Percentiles rank a stretch among this genome's conserved stretches.
phyloP scores from a whole-genome alignment of 1,140 invertebrate genomes.

The Penaeus chinensis region DNA sequence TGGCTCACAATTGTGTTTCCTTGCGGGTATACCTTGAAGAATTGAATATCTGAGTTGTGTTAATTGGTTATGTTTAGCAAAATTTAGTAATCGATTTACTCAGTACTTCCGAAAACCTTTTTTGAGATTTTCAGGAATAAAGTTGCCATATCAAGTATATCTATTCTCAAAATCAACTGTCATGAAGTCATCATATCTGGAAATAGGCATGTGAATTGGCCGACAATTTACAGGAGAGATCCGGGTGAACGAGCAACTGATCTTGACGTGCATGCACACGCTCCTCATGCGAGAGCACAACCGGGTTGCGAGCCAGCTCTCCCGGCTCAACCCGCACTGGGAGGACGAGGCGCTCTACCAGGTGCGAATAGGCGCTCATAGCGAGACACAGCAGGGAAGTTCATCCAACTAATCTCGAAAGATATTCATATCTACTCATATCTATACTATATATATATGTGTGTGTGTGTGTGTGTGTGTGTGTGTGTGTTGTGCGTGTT shows the following conservation, averaged over 20 bases:
- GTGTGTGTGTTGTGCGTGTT: too few relatives aligned
- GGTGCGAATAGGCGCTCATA: not conserved
- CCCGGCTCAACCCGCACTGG: conserved; percentile 86
- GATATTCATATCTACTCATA: too few relatives aligned
- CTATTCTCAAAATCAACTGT: not conserved
- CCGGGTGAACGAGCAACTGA: conserved; percentile 67
- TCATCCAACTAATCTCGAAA: too few relatives aligned
- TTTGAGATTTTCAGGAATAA: not conserved
- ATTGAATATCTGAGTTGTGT: not conserved
- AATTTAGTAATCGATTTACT: too few relatives aligned
- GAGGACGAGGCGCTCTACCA: conserved; percentile 83
- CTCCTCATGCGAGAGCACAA: conserved; percentile 91
- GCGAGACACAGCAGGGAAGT: too few relatives aligned
- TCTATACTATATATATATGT: too few relatives aligned
- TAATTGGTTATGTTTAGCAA: not conserved
- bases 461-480: too few relatives aligned
- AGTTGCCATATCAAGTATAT: not conserved
- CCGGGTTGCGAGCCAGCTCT: conserved; percentile 80
- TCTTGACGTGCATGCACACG: conserved; percentile 90
- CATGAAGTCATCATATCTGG: not conserved
- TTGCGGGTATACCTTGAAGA: conserved; percentile 41
- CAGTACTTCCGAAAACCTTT: too few relatives aligned
- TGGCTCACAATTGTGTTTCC: conserved; percentile 50
- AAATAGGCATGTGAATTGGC: not conserved
- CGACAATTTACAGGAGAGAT: conserved; percentile 72